phyloP scores from a whole-genome alignment of 2,113 vertebrate species.

The Sigmodon hispidus region DNA sequence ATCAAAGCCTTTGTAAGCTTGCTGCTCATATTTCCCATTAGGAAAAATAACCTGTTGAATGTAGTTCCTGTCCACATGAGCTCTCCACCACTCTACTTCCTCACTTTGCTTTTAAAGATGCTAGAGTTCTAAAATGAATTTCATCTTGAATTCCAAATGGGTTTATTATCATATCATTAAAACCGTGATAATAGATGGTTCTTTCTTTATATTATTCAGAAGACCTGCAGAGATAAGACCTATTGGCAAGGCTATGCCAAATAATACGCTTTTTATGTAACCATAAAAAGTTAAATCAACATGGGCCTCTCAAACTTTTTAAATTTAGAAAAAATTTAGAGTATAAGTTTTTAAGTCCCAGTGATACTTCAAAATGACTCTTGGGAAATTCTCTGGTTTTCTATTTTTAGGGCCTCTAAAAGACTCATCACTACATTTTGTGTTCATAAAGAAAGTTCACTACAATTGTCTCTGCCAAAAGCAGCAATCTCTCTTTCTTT shows the following conservation, averaged over 20 bases:
- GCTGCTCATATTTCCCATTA: neutral
- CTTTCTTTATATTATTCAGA: neutral
- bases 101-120: neutral
- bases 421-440: neutral
- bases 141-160: neutral
- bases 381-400: neutral
- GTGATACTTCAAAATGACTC: neutral
- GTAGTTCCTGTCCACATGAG: neutral
- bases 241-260: neutral
- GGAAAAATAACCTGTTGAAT: neutral
- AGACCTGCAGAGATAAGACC: conserved; percentile 8
- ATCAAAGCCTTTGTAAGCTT: neutral
- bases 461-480: neutral
- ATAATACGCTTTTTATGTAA: neutral
- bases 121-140: neutral
- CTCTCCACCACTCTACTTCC: neutral
- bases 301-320: neutral
- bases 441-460: neutral
- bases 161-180: conserved; percentile 21
- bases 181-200: neutral
- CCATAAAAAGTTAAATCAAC: neutral
- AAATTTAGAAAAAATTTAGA: neutral
- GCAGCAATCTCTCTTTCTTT: neutral
- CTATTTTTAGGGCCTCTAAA: neutral
- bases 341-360: neutral